phyloP scores from a whole-genome alignment of 2,113 vertebrate genomes.

The Hemibagrus wyckioides region DNA sequence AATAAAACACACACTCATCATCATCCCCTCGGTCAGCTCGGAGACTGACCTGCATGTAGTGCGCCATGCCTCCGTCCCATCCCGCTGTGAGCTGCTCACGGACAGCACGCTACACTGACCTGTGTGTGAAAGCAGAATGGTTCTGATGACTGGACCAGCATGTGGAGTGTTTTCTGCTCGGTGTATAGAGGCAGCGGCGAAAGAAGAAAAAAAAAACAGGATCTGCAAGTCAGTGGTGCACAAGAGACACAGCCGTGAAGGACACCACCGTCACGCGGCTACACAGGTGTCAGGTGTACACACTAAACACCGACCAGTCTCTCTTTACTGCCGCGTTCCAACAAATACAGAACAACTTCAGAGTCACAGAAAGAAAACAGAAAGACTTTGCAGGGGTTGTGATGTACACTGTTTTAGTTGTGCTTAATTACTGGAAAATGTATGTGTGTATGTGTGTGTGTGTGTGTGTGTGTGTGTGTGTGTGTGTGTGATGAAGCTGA shows the following conservation, averaged over 20 bases:
- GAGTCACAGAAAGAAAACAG: neutral
- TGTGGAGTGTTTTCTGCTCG: conserved; percentile 14
- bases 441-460: neutral
- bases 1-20: neutral
- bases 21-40: no score
- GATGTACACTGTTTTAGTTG: neutral
- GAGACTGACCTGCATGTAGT: conserved; percentile 67
- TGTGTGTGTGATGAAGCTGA: neutral
- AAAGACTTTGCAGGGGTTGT: neutral
- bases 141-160: conserved; percentile 26
- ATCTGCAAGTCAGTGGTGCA: conserved; percentile 62
- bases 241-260: conserved; percentile 56
- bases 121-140: neutral
- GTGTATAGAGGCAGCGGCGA: conserved; percentile 8
- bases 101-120: conserved; percentile 52
- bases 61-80: conserved; percentile 68
- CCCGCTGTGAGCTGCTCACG: conserved; percentile 40
- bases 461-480: neutral
- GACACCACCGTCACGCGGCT: conserved; percentile 42
- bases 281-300: conserved; percentile 58
- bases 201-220: no score
- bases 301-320: conserved; percentile 52
- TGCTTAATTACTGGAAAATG: neutral
- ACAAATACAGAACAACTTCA: neutral
- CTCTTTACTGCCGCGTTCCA: neutral